Base-by-base conservation (phyloP, 2,888 invertebrate species). In the Scaptomyza parva region DNA sequence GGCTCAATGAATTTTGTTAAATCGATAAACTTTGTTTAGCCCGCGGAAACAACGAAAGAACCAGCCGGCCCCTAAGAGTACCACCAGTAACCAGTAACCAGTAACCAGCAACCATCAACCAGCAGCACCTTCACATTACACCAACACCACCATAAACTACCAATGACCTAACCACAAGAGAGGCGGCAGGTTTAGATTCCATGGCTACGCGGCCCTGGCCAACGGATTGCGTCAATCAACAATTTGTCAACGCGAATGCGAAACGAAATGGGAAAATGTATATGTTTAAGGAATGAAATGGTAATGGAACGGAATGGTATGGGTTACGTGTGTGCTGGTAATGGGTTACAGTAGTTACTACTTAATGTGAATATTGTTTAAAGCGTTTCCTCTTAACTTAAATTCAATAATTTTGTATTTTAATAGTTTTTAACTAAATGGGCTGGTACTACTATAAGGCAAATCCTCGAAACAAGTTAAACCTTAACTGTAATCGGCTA, bases 1-100 rank as follows among this genome's bases (percentile, higher is more conserved):
- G 79, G 79, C 72, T 68, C 79, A 73, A 73, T 87, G 76, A 87
- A 85, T 88, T 84, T 74, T 84, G 84, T 84, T 84, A 88, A 88
- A 84, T 84, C 84, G 88, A 84, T 84, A 84, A 81, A 84, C 82
- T 84, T 84, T 84, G 85, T 88, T 84, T 84, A 81, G 88, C 78
- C 82, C 78, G 50, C 78, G 82, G 88, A 84, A 88, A 88, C 88
- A 84, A 88, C 78, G n/a, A n/a, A 75, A 69, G 86, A 67, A 61
- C 52, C 77, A 62, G 71, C 65, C 78, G 70, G 86, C 83, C 85
- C 87, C 73, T 61, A 78, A 35, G 79, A 76, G 73, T 54, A 64
- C n/a, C 18, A 64, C n/a, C 41, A 73, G 18, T 50, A 57, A 44
- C 28, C 40, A 44, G 9, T 47, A 54, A 14, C 26, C 50, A 50